A percentile compares a stretch with the other conserved stretches of the same genome.
phyloP scores from a whole-genome alignment of 1,140 invertebrate species.

The Scaptomyza montana region DNA sequence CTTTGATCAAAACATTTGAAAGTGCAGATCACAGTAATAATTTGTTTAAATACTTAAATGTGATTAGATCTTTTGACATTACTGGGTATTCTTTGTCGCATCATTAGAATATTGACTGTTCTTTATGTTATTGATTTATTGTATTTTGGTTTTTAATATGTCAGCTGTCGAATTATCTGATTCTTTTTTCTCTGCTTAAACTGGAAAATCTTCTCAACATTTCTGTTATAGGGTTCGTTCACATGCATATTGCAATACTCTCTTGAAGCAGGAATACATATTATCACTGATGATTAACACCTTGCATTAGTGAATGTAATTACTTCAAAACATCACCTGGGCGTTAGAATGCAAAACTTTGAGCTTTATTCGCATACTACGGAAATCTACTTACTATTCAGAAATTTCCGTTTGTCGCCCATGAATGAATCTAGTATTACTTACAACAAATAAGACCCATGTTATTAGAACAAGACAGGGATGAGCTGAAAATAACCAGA shows the following conservation, averaged over 20 bases:
- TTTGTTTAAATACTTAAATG: no score
- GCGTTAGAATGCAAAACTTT: background rate
- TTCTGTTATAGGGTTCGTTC: background rate
- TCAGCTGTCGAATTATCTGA: background rate
- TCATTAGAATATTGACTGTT: no score
- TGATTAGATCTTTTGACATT: no score
- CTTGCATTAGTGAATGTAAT: background rate
- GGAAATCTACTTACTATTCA: background rate
- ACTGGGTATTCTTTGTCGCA: no score
- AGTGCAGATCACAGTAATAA: no score
- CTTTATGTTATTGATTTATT: no score
- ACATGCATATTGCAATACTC: background rate
- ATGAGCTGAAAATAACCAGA: no score
- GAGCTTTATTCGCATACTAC: constrained; percentile 9
- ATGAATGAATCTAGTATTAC: constrained; percentile 3
- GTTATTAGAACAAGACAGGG: background rate
- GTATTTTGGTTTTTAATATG: no score
- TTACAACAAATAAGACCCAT: background rate
- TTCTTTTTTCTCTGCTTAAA: background rate
- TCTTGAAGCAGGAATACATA: background rate
- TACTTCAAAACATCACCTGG: background rate
- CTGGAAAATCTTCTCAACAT: background rate
- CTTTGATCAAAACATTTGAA: no score
- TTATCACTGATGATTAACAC: constrained; percentile 3
- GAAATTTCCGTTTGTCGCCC: background rate